These are phyloP conservation scores for Noctua janthina DNA, from an alignment of 2,888 invertebrate genomes.

Conservation along the genomic window DNA sequence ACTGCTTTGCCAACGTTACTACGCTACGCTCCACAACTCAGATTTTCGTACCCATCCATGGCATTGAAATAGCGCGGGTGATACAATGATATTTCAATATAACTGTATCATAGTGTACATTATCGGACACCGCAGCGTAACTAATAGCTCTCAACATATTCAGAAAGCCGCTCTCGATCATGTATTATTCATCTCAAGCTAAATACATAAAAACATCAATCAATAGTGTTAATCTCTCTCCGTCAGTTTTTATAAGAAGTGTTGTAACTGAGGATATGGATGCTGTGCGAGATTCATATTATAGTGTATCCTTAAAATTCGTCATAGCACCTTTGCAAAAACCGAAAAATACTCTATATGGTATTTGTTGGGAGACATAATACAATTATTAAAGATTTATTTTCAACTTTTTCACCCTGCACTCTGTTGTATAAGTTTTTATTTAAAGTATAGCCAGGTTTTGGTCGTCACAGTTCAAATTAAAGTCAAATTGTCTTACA, in stretches of 20 bases:
- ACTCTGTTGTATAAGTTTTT: background rate
- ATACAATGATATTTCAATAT: slow-evolving; percentile 19
- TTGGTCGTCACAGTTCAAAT: background rate
- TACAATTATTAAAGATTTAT: background rate
- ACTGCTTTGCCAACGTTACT: background rate
- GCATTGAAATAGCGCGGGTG: background rate
- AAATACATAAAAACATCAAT: slow-evolving; percentile 47
- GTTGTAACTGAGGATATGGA: background rate
- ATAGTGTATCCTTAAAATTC: background rate
- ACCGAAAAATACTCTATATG: background rate
- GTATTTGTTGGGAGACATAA: background rate
- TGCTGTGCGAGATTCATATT: background rate
- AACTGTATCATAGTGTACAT: slow-evolving; percentile 8
- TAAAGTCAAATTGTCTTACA: background rate
- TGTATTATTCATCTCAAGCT: slow-evolving; percentile 54
- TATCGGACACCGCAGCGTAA: slow-evolving; percentile 19
- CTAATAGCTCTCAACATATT: slow-evolving; percentile 35
- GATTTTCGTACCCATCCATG: background rate
- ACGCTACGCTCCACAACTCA: background rate
- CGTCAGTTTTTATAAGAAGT: background rate
- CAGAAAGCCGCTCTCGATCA: slow-evolving; percentile 43
- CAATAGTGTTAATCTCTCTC: slow-evolving; percentile 29
- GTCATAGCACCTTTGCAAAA: background rate
- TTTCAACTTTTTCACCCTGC: background rate
- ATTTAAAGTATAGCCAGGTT: background rate